phyloP scores from a whole-genome alignment of 2,888 invertebrate genomes.

The Cephonodes hylas region DNA sequence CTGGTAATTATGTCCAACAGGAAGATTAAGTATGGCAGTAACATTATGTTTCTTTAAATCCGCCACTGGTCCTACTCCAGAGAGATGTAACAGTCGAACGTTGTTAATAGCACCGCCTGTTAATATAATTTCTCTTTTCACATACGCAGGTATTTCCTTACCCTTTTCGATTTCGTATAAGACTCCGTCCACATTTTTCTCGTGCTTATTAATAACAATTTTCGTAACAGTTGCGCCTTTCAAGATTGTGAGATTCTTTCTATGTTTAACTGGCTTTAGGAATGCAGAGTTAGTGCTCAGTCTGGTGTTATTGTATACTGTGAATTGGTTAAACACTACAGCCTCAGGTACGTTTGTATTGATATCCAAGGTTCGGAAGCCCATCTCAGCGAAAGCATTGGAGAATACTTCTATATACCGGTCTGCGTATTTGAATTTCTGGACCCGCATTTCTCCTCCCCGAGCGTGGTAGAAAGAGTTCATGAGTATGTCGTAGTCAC shows the following conservation, averaged over 20 bases:
- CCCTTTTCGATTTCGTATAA: conserved; percentile 69
- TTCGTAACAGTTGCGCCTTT: conserved; percentile 68
- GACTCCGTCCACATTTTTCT: conserved; percentile 65
- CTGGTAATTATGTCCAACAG: conserved; percentile 70
- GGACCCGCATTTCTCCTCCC: conserved; percentile 71
- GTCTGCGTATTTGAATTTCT: conserved; percentile 69
- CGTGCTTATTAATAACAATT: conserved; percentile 62
- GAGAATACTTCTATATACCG: conserved; percentile 65
- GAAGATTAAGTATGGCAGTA: conserved; percentile 54
- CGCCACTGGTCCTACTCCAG: conserved; percentile 65
- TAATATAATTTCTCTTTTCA: conserved; percentile 68
- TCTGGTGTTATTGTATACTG: conserved; percentile 67
- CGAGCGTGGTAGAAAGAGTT: conserved; percentile 72
- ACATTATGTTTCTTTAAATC: conserved; percentile 67
- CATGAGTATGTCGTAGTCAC: conserved; percentile 72
- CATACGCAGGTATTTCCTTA: conserved; percentile 64
- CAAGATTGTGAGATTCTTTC: conserved; percentile 65
- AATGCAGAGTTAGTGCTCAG: conserved; percentile 71
- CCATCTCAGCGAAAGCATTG: conserved; percentile 68
- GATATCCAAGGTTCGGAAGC: conserved; percentile 63
- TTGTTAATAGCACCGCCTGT: conserved; percentile 73
- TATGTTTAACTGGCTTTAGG: conserved; percentile 62
- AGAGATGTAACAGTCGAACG: conserved; percentile 65
- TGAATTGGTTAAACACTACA: conserved; percentile 68
- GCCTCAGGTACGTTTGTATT: conserved; percentile 71